Evolutionary conservation across 2,888 invertebrate species (phyloP), one percentile per base, ranked within the genome.

Genomic region (Bombylius discolor): DNA sequence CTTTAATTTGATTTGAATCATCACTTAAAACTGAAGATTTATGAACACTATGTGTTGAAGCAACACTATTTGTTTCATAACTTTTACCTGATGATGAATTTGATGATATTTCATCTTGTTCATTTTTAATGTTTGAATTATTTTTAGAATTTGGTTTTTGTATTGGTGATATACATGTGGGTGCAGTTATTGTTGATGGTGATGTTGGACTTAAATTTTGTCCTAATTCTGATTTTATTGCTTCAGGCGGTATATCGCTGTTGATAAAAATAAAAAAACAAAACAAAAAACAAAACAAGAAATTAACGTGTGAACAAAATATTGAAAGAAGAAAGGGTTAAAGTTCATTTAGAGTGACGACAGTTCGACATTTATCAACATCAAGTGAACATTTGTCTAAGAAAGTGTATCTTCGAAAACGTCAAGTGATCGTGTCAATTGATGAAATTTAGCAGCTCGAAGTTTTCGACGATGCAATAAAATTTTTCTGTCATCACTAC

Each of bases 1-100:
- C 73, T 58, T 71, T 70, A 33, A 72, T 60, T 5, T 61, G 62
- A 58, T 66, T 70, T n/a, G 72, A 68, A 6, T 45, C 36, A 50
- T 58, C 58, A 39, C 53, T 54, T 48, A 62, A 61, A 32, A 65
- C 63, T 14, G 62, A 61, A 56, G 67, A 67, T 23, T 65, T 66
- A 14, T 61, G 64, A 52, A 64, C 61, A 57, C 68, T 68, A 47
- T 67, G 67, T 51, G 68, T 73, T 33, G 74, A 73, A 12, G 69
- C 66, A 31, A 70, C 66, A 60, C 73, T 73, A 45, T 69, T 69
- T 39, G 67, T 69, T 56, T 69, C 73, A 51, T 69, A 70, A 61
- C 73, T 74, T 61, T 70, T 70, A 23, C 23, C 23, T n/a, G 65
- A 68, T n/a, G 73, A 73, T 36, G 67, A 64, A 13, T 68, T 70